Evolutionary conservation across 2,888 invertebrate genomes (phyloP).

Genomic region (Acleris laterana): DNA sequence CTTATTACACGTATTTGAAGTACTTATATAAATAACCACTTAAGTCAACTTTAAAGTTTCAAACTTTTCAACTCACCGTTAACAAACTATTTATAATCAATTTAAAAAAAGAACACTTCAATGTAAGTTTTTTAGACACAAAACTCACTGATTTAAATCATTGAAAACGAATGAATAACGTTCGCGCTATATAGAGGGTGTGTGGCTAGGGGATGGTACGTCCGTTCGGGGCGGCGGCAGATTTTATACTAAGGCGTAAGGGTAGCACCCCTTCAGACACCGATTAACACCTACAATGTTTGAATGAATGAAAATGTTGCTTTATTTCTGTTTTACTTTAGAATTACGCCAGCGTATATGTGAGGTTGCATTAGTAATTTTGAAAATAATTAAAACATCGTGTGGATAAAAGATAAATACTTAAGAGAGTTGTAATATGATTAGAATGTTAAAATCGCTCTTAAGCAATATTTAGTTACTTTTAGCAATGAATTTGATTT

Average conservation of each 20-base stretch:
- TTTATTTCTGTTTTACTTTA: no score
- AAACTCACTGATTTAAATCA: neutral
- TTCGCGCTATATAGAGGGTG: neutral
- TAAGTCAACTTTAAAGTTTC: neutral
- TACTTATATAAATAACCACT: neutral
- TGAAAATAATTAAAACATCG: no score
- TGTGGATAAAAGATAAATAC: no score
- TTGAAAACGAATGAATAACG: neutral
- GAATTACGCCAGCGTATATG: no score
- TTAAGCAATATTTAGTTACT: no score
- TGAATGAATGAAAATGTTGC: neutral
- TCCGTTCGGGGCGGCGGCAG: neutral
- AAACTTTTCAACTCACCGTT: neutral
- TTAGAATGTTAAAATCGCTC: no score
- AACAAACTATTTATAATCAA: neutral
- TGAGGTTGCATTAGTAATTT: no score
- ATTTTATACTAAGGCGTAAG: neutral
- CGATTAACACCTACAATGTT: neutral
- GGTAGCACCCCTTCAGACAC: neutral
- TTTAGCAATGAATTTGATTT: no score
- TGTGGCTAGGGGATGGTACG: neutral
- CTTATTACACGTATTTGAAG: neutral
- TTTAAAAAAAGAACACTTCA: no score
- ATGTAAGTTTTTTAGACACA: neutral
- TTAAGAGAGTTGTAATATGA: no score